Conservation (phyloP, 1,140 invertebrate genomes). For the Drosophila biarmipes region DNA sequence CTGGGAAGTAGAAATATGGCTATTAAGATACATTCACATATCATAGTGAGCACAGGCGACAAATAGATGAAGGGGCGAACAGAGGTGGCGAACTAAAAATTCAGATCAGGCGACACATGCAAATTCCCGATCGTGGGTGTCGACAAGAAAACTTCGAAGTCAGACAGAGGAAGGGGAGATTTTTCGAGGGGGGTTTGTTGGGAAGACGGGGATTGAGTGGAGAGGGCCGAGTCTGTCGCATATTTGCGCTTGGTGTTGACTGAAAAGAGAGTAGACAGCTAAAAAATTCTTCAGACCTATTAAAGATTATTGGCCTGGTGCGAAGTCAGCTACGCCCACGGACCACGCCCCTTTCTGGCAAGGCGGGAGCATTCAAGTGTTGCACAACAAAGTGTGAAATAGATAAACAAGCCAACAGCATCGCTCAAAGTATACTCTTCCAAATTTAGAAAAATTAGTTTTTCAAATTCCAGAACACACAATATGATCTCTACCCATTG, state of each 20-base stretch:
- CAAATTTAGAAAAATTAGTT: not conserved
- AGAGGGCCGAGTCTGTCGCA: conserved; percentile 2
- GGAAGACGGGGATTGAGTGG: conserved; percentile 2
- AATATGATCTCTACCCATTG: no score
- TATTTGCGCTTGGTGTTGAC: conserved; percentile 24
- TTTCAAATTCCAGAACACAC: no score
- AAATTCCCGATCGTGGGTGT: conserved; percentile 40
- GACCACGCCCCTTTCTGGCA: conserved; percentile 24
- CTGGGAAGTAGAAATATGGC: not conserved
- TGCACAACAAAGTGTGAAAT: conserved; percentile 66
- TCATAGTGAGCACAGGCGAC: conserved; percentile 22
- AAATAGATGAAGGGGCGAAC: conserved; percentile 3
- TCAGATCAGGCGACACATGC: conserved; percentile 36
- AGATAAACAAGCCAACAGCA: no score
- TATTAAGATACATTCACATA: conserved; percentile 6
- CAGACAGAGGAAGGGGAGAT: not conserved
- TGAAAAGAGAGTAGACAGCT: conserved; percentile 33
- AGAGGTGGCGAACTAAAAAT: conserved; percentile 5
- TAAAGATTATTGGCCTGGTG: conserved; percentile 71
- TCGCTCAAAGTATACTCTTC: conserved; percentile 15
- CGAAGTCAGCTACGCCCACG: conserved; percentile 49
- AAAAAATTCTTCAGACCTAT: conserved; percentile 50
- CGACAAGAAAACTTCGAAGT: not conserved
- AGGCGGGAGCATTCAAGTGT: conserved; percentile 33
- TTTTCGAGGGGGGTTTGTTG: not conserved